Evolutionary conservation across 2,113 vertebrate genomes (phyloP).

Genomic region (Climacteris rufus): DNA sequence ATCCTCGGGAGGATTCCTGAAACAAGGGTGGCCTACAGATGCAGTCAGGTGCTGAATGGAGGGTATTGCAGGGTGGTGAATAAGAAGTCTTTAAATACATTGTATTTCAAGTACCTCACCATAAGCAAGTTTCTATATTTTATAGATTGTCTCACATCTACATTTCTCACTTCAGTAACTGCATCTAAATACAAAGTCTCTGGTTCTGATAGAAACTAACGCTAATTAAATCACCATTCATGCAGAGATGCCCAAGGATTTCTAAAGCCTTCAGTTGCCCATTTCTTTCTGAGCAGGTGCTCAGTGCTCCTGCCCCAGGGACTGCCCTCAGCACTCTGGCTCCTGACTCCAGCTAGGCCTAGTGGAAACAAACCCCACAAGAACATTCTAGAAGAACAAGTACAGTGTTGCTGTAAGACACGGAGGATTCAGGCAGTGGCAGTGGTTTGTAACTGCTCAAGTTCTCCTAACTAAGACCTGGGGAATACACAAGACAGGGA

Average conservation of each 20-base stretch:
- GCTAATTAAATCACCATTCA: not conserved
- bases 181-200: not conserved
- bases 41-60: not conserved
- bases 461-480: not conserved
- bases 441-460: not conserved
- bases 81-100: not conserved
- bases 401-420: not conserved
- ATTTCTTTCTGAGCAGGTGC: not conserved
- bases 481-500: not conserved
- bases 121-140: not conserved
- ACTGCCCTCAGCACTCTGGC: not conserved
- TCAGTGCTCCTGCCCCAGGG: not conserved
- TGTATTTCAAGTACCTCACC: accelerated
- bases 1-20: not conserved
- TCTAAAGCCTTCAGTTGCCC: not conserved
- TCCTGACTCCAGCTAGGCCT: not conserved
- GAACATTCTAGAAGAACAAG: not conserved
- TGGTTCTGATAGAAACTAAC: not conserved
- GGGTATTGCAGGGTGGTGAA: not conserved
- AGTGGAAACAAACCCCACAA: not conserved
- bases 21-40: not conserved
- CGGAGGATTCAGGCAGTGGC: not conserved
- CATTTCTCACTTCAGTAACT: not conserved
- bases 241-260: not conserved
- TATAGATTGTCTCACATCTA: not conserved